Evolutionary conservation across 1,140 invertebrate genomes (phyloP), one percentile per base, ranked within the genome.

Genomic region (Leptinotarsa lineolata): DNA sequence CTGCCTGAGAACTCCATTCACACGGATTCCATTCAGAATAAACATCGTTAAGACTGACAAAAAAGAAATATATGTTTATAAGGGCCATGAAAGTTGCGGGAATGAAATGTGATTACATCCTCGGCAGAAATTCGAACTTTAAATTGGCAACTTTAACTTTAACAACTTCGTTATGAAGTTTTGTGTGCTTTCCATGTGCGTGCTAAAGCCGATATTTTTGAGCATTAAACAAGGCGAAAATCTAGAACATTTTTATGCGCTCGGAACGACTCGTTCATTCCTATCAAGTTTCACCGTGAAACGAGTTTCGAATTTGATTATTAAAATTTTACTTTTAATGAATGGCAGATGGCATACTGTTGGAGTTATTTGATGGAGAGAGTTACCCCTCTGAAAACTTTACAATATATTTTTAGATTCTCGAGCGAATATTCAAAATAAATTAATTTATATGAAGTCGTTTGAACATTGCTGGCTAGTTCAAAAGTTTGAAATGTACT

Each of bases 91-190:
- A 59, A 70, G 48, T 70, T 70, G 68, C 15, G 22, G 68, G n/a
- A 44, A 5, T n/a, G 48, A 44, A 70, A 72, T 65, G 60, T 63
- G 60, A 44, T 72, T 64, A 54, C 70, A 18, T 59, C 44, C n/a
- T 18, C 39, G 70, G 15, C 16, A 60, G 70, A 72, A 72, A 64
- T 72, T 72, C 48, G 20, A 72, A 72, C 70, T 72, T 72, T 72
- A 72, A 72, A 72, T 64, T 72, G 70, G 70, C 70, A 72, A 72
- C 70, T 72, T 72, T 60, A 70, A 60, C 68, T 70, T 60, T 65
- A 60, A 63, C 70, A 72, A 72, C 61, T 72, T 46, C 70, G 59
- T 65, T 65, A 72, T 46, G 20, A 46, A 72, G 70, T 72, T 72
- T 30, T 48, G 59, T 72, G 48, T 54, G 48, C 68, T 24, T 48